Evolutionary conservation across 2,797 vertebrate genomes (phyloP).

Genomic region (Sebastes minor): DNA sequence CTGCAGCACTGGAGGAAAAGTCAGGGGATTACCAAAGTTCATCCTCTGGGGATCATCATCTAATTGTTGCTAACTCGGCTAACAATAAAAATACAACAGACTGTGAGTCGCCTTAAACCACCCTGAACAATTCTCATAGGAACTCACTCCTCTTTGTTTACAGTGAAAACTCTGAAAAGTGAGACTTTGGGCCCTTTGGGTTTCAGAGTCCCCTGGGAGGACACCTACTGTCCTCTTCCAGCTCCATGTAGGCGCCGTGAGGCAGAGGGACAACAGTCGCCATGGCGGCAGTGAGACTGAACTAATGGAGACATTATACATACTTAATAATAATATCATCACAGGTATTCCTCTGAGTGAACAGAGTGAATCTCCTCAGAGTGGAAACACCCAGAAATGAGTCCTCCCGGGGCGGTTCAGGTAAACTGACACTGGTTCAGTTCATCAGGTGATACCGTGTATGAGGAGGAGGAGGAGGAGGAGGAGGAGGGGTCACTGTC

Average conservation of each 20-base stretch:
- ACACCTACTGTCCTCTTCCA: neutral
- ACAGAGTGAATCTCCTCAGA: neutral
- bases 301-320: neutral
- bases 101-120: neutral
- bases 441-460: neutral
- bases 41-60: neutral
- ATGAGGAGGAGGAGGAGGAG: neutral
- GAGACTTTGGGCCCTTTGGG: neutral
- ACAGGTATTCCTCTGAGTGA: neutral
- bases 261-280: too few relatives aligned
- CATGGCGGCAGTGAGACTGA: neutral
- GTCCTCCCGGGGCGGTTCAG: neutral
- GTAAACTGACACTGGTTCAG: constrained; percentile 12
- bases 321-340: neutral
- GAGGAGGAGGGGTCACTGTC: neutral
- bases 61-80: neutral
- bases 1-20: too few relatives aligned
- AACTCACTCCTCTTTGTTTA: neutral
- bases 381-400: constrained; percentile 10
- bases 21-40: neutral
- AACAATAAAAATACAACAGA: neutral
- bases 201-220: neutral
- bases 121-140: neutral
- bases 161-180: neutral
- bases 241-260: too few relatives aligned